Base-by-base conservation (phyloP, 2,797 vertebrate species). In the Rhadinocentrus ornatus region DNA sequence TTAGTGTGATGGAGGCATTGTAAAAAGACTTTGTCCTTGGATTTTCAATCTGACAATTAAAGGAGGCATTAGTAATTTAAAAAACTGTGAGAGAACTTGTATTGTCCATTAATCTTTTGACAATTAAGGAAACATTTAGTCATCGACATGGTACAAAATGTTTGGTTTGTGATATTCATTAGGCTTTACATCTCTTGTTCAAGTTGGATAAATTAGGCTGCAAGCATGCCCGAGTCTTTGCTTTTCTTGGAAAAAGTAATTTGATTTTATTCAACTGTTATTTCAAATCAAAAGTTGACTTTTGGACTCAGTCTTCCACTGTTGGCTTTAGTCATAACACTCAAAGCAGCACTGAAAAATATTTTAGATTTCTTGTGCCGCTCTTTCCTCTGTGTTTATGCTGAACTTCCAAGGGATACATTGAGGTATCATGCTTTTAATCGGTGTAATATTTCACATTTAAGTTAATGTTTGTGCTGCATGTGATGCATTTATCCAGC, bases 1-100 rank as follows among this genome's bases (percentile, higher is more conserved):
- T 88, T 89, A 91, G 86, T 77, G 73, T 77, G 79, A 86, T 71
- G 75, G 81, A 86, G 78, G 78, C 75, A 26, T 78, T 73, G 88
- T 74, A 72, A 64, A 84, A 68, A 63, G 67, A 87, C 80, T 88
- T 82, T 83, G 89, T 86, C 88, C 87, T 82, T 81, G 81, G 92
- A 91, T 94, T 94, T 91, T 85, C 89, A 94, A 94, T 95, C 87
- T 71, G 86, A 92, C 90, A 93, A 92, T 93, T 93, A 95, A 92
- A 85, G 82, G 67, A 71, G 77, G 66, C 62, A 35, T 87, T 54
- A 53, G 83, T 91, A 84, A 93, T 92, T 85, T 86, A 69, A 71
- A 86, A 75, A 76, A 86, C 81, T 76, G 82, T 53, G 61, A 74
- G 81, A 83, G 80, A 34, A 71, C 75, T 75, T 72, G 73, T 86